Evolutionary conservation across 2,888 invertebrate genomes (phyloP).

Genomic region (Iphiclides podalirius): DNA sequence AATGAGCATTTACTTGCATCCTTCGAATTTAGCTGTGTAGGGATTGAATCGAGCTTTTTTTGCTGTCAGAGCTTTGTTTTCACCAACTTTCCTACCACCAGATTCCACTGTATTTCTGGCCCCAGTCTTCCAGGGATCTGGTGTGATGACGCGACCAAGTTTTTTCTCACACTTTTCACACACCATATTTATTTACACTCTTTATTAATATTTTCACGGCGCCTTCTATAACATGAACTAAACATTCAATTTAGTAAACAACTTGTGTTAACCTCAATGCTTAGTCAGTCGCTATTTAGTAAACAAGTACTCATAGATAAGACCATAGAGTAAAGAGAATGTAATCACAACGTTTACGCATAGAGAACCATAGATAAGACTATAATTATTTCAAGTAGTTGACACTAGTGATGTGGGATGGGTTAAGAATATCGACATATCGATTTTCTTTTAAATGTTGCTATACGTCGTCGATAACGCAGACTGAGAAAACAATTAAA

Average conservation of each 20-base stretch:
- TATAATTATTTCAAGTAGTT: no score
- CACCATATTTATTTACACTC: constrained; percentile 83
- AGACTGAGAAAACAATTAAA: no score
- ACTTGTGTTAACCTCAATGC: not conserved
- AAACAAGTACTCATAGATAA: no score
- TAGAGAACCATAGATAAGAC: no score
- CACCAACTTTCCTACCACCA: constrained; percentile 94
- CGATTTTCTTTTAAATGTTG: no score
- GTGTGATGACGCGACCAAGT: constrained; percentile 95
- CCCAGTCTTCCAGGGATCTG: constrained; percentile 97
- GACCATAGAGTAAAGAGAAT: no score
- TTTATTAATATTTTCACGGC: not conserved
- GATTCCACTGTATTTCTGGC: constrained; percentile 94
- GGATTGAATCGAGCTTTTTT: constrained; percentile 92
- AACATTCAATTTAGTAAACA: not conserved
- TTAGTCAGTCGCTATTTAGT: no score
- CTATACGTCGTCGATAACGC: no score
- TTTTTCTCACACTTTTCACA: constrained; percentile 96
- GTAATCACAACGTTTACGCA: no score
- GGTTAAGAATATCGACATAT: no score
- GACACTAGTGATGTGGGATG: no score
- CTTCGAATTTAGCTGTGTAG: constrained; percentile 87
- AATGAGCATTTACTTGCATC: constrained; percentile 84
- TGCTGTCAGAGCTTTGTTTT: constrained; percentile 95
- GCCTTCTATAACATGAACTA: no score